Evolutionary conservation across 2,888 invertebrate species (phyloP), one percentile per base, ranked within the genome.

Genomic region (Oegoconia quadripuncta): DNA sequence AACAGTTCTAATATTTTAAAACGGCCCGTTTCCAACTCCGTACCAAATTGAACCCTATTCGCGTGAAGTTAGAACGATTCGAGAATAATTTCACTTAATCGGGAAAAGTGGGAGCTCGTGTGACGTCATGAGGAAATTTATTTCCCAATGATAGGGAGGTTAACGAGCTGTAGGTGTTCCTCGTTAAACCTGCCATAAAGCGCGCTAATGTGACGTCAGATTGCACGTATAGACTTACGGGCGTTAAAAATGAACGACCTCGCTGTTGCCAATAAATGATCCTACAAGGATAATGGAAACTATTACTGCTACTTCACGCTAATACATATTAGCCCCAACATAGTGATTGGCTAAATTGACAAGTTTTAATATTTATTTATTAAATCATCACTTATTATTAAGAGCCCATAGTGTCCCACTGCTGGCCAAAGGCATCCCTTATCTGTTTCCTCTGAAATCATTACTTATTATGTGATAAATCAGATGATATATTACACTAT

Each of bases 111-210:
- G 47, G 54, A 50, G 59, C 44, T 57, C 41, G 52, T 43, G 57
- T 71, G 65, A 66, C 62, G 66, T 67, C 65, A 64, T 50, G 56
- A 51, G 52, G 52, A 60, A 66, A 71, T 71, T 62, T 75, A 71
- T 74, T 63, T 57, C 60, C 63, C 59, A 66, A 66, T 72, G 70
- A 72, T 69, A 69, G 70, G 64, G 62, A 67, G 69, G 70, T 72
- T 77, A 74, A 76, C 73, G 76, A 74, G 73, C 63, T 65, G 60
- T 60, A 68, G 71, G 72, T 73, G 68, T 65, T 67, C 56, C 61
- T 68, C 74, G 69, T 74, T 74, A 72, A 68, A 68, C 63, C 62
- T 62, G 61, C 67, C 60, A 70, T 74, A 74, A 75, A 74, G 55
- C 60, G 63, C 50, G 68, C 59, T 75, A 74, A 76, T 73, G 72